A percentile compares a stretch with the other conserved stretches of the same genome.
phyloP scores from a whole-genome alignment of 1,140 invertebrate genomes.

The Eupeodes corollae region DNA sequence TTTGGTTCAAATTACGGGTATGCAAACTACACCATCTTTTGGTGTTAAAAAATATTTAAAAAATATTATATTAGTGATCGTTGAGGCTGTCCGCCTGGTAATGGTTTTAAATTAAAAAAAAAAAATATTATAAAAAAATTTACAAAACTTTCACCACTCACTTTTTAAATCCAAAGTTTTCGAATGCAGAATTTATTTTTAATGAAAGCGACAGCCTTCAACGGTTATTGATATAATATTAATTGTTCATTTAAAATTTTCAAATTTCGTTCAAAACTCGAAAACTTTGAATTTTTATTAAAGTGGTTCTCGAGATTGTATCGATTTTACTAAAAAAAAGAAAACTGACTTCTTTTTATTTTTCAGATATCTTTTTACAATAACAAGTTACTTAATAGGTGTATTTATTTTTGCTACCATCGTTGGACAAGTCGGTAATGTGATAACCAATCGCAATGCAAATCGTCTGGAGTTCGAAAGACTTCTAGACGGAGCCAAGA shows the following conservation, averaged over 20 bases:
- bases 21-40: conserved; percentile 24
- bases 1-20: conserved; percentile 80
- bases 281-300: conserved; percentile 45
- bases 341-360: background rate
- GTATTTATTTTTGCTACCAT: conserved; percentile 98
- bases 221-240: conserved; percentile 25
- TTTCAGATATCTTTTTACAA: conserved; percentile 88
- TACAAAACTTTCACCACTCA: background rate
- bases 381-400: conserved; percentile 91
- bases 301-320: background rate
- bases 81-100: conserved; percentile 48
- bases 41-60: background rate
- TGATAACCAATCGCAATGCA: conserved; percentile 95
- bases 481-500: conserved; percentile 87
- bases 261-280: conserved; percentile 34
- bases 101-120: background rate
- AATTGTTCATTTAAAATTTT: conserved; percentile 1
- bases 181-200: conserved; percentile 44
- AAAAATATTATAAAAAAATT: background rate
- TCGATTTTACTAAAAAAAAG: background rate
- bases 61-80: conserved; percentile 36
- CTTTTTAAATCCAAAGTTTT: conserved; percentile 45
- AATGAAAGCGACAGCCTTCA: conserved; percentile 41
- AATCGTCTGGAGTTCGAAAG: conserved; percentile 91
- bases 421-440: conserved; percentile 94